Base-by-base conservation (phyloP, 30 jellyfish, hydroid and myxozoan species). In the Hydractinia symbiolongicarpus region DNA sequence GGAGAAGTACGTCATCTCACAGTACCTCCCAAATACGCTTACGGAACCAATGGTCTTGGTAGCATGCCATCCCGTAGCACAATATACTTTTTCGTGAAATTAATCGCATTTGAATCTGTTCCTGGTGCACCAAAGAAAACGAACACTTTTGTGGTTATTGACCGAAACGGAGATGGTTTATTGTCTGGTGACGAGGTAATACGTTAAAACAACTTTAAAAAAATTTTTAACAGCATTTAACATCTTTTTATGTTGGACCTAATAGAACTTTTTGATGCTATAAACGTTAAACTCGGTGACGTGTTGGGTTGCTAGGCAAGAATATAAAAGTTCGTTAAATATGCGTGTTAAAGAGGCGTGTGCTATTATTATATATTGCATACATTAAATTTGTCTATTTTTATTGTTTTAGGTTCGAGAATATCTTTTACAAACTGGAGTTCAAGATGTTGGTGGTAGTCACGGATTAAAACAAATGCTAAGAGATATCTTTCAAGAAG, bases 11-110 rank as follows among this genome's bases (percentile, higher is more conserved):
- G 98, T 53, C 87, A 66, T 66, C 78, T 91, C 67, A 91, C 86
- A 80, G 68, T 91, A 7, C 98, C 98, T 15, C 83, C 98, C 10
- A 83, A 91, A 78, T 91, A 83, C 64, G 98, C 98, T 19, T 91
- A 91, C 67, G 98, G 98, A 0, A 90, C 73, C 5, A 55, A 83
- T 79, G 85, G 86, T 53, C 71, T 91, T 7, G 98, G 98, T 6
- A 79, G 84, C 11, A 78, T 91, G 66, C 98, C 98, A 40, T 91
- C 96, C 44, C 79, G 98, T 67, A 82, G 79, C 15, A 86, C 96
- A 10, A 81, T 91, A 13, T 82, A 86, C 56, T 91, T 91, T 84
- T 51, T 19, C 15, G 92, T 91, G 6, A 84, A 86, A 71, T 82
- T 91, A 11, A 52, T 86, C 16, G 89, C 91, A n/a, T 86, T 91